Evolutionary conservation across 2,113 vertebrate genomes (phyloP), one percentile per base, ranked within the genome.

Genomic region (Aplodontia rufa): DNA sequence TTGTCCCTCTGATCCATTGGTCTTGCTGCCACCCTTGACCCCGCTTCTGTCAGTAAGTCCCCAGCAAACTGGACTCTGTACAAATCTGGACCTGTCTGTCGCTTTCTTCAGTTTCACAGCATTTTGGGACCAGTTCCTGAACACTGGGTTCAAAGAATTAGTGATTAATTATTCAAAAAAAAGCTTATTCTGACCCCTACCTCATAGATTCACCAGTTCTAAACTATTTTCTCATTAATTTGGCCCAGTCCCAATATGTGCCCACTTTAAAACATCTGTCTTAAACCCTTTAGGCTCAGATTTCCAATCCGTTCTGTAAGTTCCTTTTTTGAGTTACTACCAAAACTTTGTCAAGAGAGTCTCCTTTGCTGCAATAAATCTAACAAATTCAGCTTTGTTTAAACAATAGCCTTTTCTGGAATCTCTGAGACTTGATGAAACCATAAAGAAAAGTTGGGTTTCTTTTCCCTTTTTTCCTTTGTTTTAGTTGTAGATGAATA

Each of bases 341-440:
- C 24, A 80, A n/a, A n/a, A n/a, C 17, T 89, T 92, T 81, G 51
- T 75, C 71, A 84, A 78, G 28, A 13, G 28, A 71, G 20, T 72
- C 47, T 88, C 60, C 40, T 30, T 88, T 37, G 47, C 13, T 87
- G 69, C 24, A 37, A 13, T 72, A 82, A 71, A 53, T 82, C 86
- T 75, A 51, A 78, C 53, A 74, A 95, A 78, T 16, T 94, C 47
- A 55, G 6, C 30, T 89, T 72, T 85, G 60, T 92, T 96, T 90
- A 35, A 49, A 81, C 64, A 72, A 55, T 60, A 96, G 42, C 26
- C 32, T 93, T 96, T 76, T 45, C 51, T 76, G 45, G 76, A 35
- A 80, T 95, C 42, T 64, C 28, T 47, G n/a, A 40, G 49, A 24
- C 60, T 86, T 69, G 45, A 22, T 35, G 76, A 76, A 88, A 26